A percentile compares a stretch with the other conserved stretches of the same genome.
Evolutionary conservation across 2,797 vertebrate genomes (phyloP).

Genomic region (Chaetodon trifasciatus): DNA sequence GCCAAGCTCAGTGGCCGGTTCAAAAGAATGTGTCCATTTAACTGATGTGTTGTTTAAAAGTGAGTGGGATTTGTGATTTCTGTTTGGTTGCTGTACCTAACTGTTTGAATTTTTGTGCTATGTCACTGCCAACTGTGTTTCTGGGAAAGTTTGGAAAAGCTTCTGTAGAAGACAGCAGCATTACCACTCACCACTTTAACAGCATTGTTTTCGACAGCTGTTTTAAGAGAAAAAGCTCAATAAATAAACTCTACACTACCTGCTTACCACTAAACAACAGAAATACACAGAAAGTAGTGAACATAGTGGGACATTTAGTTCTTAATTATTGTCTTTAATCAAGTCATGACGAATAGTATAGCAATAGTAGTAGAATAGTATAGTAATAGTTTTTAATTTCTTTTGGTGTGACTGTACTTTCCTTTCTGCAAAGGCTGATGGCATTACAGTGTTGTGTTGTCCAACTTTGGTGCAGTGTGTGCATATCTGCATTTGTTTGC

Average conservation of each 20-base stretch:
- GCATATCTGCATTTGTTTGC: too few relatives aligned
- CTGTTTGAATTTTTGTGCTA: conserved; percentile 1
- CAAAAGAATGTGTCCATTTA: conserved; percentile 9
- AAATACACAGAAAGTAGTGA: background rate
- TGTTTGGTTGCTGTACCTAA: conserved; percentile 4
- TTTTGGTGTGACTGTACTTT: too few relatives aligned
- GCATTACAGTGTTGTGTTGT: too few relatives aligned
- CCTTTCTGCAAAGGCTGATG: too few relatives aligned
- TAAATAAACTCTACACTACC: background rate
- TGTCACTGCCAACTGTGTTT: conserved; percentile 16
- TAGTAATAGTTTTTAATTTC: too few relatives aligned
- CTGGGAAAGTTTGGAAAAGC: background rate
- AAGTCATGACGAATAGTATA: too few relatives aligned
- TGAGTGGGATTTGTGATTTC: conserved; percentile 8
- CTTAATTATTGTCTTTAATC: too few relatives aligned
- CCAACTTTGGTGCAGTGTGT: too few relatives aligned
- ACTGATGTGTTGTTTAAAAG: conserved; percentile 5
- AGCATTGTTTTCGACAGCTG: background rate
- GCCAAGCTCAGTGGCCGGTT: conserved; percentile 1
- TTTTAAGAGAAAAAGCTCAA: background rate
- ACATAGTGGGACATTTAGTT: background rate
- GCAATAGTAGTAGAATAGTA: too few relatives aligned
- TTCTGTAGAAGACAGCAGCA: background rate
- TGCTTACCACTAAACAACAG: background rate
- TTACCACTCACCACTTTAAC: background rate